These are phyloP conservation scores for Catostomus latipinnis DNA, from an alignment of 2,797 vertebrate species.

Conservation along the genomic window DNA sequence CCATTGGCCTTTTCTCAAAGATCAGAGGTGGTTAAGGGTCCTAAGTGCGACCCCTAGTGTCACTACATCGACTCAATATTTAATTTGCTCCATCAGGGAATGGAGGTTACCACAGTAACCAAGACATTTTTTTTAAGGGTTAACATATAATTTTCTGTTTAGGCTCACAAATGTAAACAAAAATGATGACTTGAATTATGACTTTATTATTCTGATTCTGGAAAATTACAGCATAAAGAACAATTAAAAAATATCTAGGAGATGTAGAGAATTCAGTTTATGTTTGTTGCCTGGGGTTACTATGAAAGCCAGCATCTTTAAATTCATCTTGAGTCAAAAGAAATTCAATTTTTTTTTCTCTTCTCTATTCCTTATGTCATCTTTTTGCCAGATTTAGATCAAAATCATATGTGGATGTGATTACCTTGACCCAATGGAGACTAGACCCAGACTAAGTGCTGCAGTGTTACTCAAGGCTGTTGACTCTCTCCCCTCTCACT, in stretches of 20 bases:
- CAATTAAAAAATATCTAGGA: conserved; percentile 24
- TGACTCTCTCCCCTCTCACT: conserved; percentile 33
- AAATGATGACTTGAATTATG: no score
- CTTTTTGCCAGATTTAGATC: conserved; percentile 54
- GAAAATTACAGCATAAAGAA: conserved; percentile 10
- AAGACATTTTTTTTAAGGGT: no score
- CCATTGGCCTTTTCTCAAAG: no score
- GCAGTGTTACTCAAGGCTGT: conserved; percentile 44
- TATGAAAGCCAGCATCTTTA: conserved; percentile 47
- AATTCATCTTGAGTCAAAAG: conserved; percentile 49
- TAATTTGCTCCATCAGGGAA: no score
- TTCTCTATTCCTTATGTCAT: conserved; percentile 30
- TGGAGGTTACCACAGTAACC: no score
- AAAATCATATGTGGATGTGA: conserved; percentile 55
- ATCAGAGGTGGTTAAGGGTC: no score
- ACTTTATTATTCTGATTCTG: background rate
- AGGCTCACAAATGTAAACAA: no score
- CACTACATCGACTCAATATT: no score
- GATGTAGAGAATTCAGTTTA: conserved; percentile 21
- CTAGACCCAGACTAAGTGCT: background rate
- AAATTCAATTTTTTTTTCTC: conserved; percentile 43
- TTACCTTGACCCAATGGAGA: conserved; percentile 50
- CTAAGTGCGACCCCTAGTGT: no score
- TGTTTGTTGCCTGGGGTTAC: conserved; percentile 58
- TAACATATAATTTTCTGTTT: no score